Conservation (phyloP, 2,113 vertebrate species). For the Hyaena hyaena region DNA sequence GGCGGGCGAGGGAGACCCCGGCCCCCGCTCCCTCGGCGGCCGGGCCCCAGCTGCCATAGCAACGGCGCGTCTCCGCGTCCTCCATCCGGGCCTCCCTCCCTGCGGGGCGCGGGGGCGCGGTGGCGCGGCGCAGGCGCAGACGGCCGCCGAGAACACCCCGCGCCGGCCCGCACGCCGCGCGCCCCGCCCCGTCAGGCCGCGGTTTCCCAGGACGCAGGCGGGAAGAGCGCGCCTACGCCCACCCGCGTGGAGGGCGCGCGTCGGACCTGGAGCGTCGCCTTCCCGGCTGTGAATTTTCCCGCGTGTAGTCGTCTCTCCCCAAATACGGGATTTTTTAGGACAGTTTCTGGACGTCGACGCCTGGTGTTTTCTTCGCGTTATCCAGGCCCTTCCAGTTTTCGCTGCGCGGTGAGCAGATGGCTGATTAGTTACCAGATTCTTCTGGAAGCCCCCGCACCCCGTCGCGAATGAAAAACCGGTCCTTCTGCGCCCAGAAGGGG, state of each 20-base stretch:
- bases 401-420: neutral
- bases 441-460: neutral
- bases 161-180: no score
- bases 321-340: neutral
- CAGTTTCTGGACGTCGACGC: neutral
- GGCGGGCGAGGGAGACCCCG: neutral
- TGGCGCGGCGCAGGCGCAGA: slow-evolving; percentile 71
- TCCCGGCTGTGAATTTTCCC: neutral
- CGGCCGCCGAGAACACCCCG: rapidly evolving
- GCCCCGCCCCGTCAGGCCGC: no score
- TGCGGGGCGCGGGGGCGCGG: rapidly evolving
- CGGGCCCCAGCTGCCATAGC: slow-evolving; percentile 69
- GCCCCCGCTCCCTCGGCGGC: neutral
- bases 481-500: neutral
- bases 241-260: no score
- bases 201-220: neutral
- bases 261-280: rapidly evolving
- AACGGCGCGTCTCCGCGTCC: neutral
- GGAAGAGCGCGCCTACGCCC: rapidly evolving
- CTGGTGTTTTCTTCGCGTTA: neutral
- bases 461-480: neutral
- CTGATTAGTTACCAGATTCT: neutral
- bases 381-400: neutral
- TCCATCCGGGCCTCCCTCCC: slow-evolving; percentile 11
- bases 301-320: neutral